A percentile compares a stretch with the other conserved stretches of the same genome.
phyloP scores from a whole-genome alignment of 2,113 vertebrate genomes.

The Pelodiscus sinensis region DNA sequence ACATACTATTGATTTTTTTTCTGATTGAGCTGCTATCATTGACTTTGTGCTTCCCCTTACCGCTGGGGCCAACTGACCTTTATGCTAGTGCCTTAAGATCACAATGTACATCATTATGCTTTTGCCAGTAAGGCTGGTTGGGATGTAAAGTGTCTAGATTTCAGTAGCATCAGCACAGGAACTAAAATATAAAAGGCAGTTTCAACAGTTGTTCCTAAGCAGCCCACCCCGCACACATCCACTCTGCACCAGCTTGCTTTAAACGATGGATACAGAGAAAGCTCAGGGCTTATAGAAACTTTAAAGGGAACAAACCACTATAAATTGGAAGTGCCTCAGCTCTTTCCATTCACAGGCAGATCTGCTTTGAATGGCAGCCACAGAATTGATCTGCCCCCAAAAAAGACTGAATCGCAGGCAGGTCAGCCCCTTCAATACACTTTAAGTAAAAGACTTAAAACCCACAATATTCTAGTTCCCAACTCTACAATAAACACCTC shows the following conservation, averaged over 20 bases:
- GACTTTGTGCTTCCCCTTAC: neutral
- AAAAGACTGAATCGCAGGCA: constrained; percentile 28
- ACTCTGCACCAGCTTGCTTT: neutral
- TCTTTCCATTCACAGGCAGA: constrained; percentile 54
- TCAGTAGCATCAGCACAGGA: neutral
- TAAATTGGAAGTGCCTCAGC: neutral
- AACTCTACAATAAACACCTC: neutral
- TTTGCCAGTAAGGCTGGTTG: neutral
- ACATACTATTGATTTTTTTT: neutral
- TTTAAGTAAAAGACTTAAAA: constrained; percentile 13
- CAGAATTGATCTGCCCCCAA: constrained; percentile 13
- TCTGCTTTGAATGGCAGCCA: constrained; percentile 50
- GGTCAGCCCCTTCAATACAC: constrained; percentile 7
- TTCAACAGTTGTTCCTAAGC: fast-evolving
- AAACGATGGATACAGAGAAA: constrained; percentile 27
- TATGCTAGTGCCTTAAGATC: neutral
- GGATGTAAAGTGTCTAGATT: neutral
- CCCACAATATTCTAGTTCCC: neutral
- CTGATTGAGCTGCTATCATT: neutral
- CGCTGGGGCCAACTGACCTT: neutral
- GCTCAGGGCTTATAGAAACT: neutral
- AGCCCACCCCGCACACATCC: neutral
- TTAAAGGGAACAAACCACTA: neutral
- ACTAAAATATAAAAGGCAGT: neutral
- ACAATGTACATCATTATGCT: neutral